Evolutionary conservation across 30 jellyfish, hydroid and myxozoan genomes (phyloP).

Genomic region (Turritopsis rubra): DNA sequence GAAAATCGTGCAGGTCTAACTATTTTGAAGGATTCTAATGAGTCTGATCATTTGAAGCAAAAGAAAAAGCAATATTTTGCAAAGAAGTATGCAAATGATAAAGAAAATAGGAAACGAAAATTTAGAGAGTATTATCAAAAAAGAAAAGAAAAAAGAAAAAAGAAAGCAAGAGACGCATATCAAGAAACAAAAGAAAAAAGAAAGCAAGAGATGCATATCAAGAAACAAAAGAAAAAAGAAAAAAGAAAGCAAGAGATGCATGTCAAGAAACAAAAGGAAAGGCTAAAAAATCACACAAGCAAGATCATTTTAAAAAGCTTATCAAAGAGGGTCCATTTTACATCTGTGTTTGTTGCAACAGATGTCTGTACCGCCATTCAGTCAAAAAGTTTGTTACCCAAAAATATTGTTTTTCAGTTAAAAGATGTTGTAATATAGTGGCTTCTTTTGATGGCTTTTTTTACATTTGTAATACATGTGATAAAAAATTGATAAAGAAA

Average conservation of each 20-base stretch:
- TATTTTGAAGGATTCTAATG: neutral
- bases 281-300: neutral
- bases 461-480: constrained; percentile 10
- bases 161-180: neutral
- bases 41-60: neutral
- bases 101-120: neutral
- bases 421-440: neutral
- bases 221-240: too few relatives aligned
- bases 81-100: neutral
- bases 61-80: neutral
- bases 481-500: neutral
- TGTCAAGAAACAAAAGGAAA: too few relatives aligned
- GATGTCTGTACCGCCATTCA: neutral
- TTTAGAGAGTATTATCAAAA: neutral
- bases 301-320: neutral
- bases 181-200: too few relatives aligned
- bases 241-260: too few relatives aligned
- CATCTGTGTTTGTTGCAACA: neutral
- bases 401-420: neutral
- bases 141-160: neutral
- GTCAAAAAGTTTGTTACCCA: neutral
- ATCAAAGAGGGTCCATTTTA: constrained; percentile 13
- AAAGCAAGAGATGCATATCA: too few relatives aligned
- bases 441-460: constrained; percentile 3
- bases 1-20: neutral